Base-by-base conservation (phyloP, 2,113 vertebrate species). In the Mus spicilegus region DNA sequence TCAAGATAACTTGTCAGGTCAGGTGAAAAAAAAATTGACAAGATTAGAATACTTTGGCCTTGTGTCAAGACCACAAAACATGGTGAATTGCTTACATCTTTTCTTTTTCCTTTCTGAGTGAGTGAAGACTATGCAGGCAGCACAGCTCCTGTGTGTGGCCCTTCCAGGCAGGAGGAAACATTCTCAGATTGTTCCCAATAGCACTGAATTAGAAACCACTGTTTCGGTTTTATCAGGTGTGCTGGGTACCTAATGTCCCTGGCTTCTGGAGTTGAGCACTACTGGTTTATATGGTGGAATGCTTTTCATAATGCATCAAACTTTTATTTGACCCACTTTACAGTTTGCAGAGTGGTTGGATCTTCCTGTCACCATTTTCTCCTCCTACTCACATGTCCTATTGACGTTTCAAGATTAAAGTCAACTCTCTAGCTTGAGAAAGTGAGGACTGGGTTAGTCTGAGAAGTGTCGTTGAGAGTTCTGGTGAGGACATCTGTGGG, bases 1-100 rank as follows among this genome's bases (percentile, higher is more conserved):
- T 61, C 13, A 93, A 95, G 91, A 95, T 92, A 92, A 77, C 77
- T 77, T 92, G 89, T 96, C 72, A 95, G 95, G 91, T 86, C 54
- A 33, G 54, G 87, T 95, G 90, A 92, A 89, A 85, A 89, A n/a
- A 85, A 92, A 95, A 96, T 76, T 80, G 70, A 92, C 67, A 78
- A 93, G 39, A 88, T 56, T 51, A 86, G 75, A 67, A 67, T 94
- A 33, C 69, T 70, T 39, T 93, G 94, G 51, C 90, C 61, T 80
- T 87, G 70, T 95, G 85, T 89, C 58, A 95, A 92, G 78, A 46
- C 65, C 72, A 81, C n/a, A 81, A 90, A 95, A 94, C 76, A 58
- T 39, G 42, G 51, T 54, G 54, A 70, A 42, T 56, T 95, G 54
- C 86, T 85, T 51, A 17, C 10, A n/a, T 95, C 84, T 72, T 77